Base-by-base conservation (phyloP, 2,888 invertebrate genomes). In the Dasypolia templi region DNA sequence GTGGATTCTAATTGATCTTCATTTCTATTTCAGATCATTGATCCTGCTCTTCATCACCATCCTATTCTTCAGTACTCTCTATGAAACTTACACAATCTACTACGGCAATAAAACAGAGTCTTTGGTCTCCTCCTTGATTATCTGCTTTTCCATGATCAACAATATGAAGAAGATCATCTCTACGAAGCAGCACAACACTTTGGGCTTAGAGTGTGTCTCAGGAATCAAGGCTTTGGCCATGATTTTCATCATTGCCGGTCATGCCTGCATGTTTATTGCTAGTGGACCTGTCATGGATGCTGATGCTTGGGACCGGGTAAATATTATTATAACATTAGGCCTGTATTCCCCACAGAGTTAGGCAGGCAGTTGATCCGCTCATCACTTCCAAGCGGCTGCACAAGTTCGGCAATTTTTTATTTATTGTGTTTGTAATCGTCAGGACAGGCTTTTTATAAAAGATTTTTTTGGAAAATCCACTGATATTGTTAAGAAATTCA, bases 221-320 rank as follows among this genome's bases (percentile, higher is more conserved):
- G 97, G 97, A 0, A 97, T 98, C 55, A 97, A 97, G 88, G 96
- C 97, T 22, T 87, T 97, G 64, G 97, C 97, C 0, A 98, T 98
- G 98, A 82, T 96, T 0, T 96, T 97, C 64, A 97, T 98, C 64
- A 93, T 98, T 11, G 95, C 95, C 51, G 97, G 97, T 0, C 98
- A 98, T 89, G 97, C 97, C 0, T 93, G 97, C 51, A 92, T 97
- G 62, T 98, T 97, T 87, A 96, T 97, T 61, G 96, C 97, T 32
- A 97, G 97, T 87, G 97, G 98, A 67, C 98, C 98, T 0, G 96
- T 97, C 0, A 95, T 97, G 91, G 98, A 98, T 89, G 95, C 96
- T 22, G 96, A 96, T 77, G 97, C 97, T 88, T 97, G 97, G 94
- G 96, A 97, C 85, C 89, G 97, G 91, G 97, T 97, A 92, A 93